Percentiles rank a stretch among this genome's conserved stretches.
Evolutionary conservation across 2,797 vertebrate species (phyloP).

Genomic region (Hybognathus amarus): DNA sequence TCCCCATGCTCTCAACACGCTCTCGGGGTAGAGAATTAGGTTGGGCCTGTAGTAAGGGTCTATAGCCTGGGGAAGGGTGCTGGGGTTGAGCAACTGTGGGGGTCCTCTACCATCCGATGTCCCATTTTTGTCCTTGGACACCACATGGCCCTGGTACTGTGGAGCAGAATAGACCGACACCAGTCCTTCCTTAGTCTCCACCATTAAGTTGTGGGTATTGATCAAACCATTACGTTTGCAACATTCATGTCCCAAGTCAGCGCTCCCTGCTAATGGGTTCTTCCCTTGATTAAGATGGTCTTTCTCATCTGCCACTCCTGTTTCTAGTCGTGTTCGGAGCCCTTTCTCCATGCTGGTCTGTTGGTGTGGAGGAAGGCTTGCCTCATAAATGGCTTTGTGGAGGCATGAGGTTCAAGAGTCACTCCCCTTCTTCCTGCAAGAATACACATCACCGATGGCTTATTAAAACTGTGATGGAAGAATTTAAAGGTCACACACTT

Average conservation of each 20-base stretch:
- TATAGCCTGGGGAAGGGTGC: conserved; percentile 79
- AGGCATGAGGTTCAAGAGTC: conserved; percentile 69
- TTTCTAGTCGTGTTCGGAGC: conserved; percentile 15
- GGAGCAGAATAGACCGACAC: conserved; percentile 84
- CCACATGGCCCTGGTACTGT: conserved; percentile 81
- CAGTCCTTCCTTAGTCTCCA: conserved; percentile 81
- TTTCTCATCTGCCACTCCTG: conserved; percentile 72
- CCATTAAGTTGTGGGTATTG: conserved; percentile 82
- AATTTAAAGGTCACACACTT: background rate
- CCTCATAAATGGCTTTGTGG: conserved; percentile 62
- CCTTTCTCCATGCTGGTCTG: conserved; percentile 76
- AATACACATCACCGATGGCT: conserved; percentile 39
- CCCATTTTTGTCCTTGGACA: conserved; percentile 62
- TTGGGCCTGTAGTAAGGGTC: conserved; percentile 83
- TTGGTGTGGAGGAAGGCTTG: conserved; percentile 41
- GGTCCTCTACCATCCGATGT: conserved; percentile 66
- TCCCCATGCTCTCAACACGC: conserved; percentile 81
- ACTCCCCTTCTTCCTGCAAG: conserved; percentile 76
- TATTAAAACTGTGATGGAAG: background rate
- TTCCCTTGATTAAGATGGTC: conserved; percentile 69
- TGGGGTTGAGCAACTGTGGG: conserved; percentile 88
- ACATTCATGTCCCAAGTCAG: conserved; percentile 57
- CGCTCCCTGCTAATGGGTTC: conserved; percentile 47
- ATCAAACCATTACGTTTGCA: conserved; percentile 86
- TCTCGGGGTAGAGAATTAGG: conserved; percentile 88